Base-by-base conservation (phyloP, 2,113 vertebrate genomes). In the Petrocephalus zakoni region DNA sequence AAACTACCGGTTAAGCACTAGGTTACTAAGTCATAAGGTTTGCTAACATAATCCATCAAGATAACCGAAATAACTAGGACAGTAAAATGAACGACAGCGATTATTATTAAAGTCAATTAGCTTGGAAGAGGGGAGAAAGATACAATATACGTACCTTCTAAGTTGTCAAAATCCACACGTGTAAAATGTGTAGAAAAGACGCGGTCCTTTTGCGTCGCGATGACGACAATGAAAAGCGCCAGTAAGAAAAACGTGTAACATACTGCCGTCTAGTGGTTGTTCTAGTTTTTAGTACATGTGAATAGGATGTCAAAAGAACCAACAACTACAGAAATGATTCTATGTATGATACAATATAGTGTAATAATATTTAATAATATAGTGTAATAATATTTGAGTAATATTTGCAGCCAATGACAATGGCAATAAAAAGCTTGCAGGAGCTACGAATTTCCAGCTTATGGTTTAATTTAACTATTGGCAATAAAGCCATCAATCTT, bases 201-300 rank as follows among this genome's bases (percentile, higher is more conserved):
- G 88, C 88, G 64, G 15, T 19, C 1, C 11, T 46, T 29, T 88
- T 55, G 49, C 51, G 34, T 29, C 15, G 1, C 22, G 29, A 42
- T 88, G 88, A 88, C 88, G 78, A 88, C 42, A 58, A 49, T 58
- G 49, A 19, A 61, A 81, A 61, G 88, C 75, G 88, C 56, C 42
- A 29, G 3, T 42, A 13, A 1, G 7, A 11, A 37, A 64, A n/a
- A 68, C 34, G 42, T 83, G 75, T 19, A n/a, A 46, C 22, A 49
- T 22, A 15, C 72, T 88, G 87, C 87, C 68, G 15, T 81, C 68
- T 55, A 55, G 47, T 19, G 68, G 87, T 42, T 22, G 42, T 29
- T 42, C 15, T 78, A 78, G 15, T 37, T 34, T 19, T 17, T 10
- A 42, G 37, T 75, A 75, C 29, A 75, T n/a, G 58, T 64, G 58